Base-by-base conservation (phyloP, 2,113 vertebrate species). In the Maccullochella peelii region DNA sequence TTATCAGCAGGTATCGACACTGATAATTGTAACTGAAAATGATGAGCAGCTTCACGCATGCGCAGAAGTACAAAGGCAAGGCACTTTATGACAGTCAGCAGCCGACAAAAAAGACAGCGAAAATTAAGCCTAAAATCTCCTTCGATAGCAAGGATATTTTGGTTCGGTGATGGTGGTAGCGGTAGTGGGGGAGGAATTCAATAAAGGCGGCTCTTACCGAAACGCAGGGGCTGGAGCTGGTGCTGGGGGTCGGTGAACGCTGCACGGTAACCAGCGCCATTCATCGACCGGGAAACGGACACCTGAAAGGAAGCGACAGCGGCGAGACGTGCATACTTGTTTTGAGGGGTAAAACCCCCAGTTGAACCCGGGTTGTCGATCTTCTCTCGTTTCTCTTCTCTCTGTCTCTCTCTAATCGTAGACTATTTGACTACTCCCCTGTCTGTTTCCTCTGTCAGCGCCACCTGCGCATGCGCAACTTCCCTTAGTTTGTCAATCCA, bases 231-330 rank as follows among this genome's bases (percentile, higher is more conserved):
- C 97, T 98, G 95, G 97, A 98, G 95, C 96, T 97, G 95, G 97
- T 97, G 96, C 97, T 98, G 94, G 97, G 97, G 95, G 97, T 97
- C 90, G 97, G 97, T 89, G 97, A 97, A 88, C 97, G 96, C 96
- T 98, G 97, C 91, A 98, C 97, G 93, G 97, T 98, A 83, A 98
- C 97, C 94, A 98, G 94, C 97, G 97, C 97, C 97, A 98, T 98
- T 96, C 97, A 97, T 96, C 95, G 91, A 95, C 94, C 93, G 94
- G 93, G 91, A 88, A 92, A 90, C 95, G 91, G 94, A 89, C 91
- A 93, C 91, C 95, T 94, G 95, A 95, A 95, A 91, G 93, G 92
- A 94, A 94, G 94, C 94, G 84, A 86, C 76, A 47, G 79, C 88
- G 89, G 81, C 82, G 81, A 94, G 89, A 92, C 86, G 73, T 90